Evolutionary conservation across 2,797 vertebrate species (phyloP), one percentile per base, ranked within the genome.

Genomic region (Lerista edwardsae): DNA sequence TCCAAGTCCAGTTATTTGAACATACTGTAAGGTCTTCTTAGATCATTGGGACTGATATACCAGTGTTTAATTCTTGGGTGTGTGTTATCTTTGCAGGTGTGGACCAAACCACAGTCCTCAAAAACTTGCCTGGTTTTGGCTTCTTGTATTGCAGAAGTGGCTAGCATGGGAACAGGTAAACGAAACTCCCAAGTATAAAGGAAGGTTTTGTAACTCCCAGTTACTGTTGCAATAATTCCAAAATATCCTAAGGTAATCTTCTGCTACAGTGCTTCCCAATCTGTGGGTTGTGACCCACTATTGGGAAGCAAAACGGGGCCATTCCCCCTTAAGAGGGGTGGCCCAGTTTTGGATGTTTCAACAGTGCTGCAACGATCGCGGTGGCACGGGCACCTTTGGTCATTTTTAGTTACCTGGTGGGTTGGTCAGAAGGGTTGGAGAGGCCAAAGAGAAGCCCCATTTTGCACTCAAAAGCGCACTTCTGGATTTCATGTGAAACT

Each of bases 61-160:
- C 62, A 62, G 44, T 75, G 14, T 36, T 25, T 31, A 23, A 73
- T 69, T 76, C 19, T 31, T 57, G 27, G n/a, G 8, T 73, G 19
- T 39, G 23, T 62, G 41, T 89, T 80, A 44, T 39, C 17, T 88
- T 92, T 93, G 57, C 78, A 96, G 96, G 62, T 92, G 88, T 86
- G 87, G 84, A 15, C 85, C 87, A 47, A 92, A 92, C 51, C 93
- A 88, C 57, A 98, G 94, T 91, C 97, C 98, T 34, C 97, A 98
- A 93, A 97, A 88, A 94, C 93, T 98, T 89, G 97, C 98, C 4
- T 99, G 98, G 98, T 93, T 98, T 89, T 99, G 98, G 98, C 96
- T 98, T 91, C 97, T 98, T 89, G 96, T 98, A 79, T 93, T 99
- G 91, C 96, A 98, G 92, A 97, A 96, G 90, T 97, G 97, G 96